Base-by-base conservation (phyloP, 2,797 vertebrate genomes). In the Chromobotia macracanthus region DNA sequence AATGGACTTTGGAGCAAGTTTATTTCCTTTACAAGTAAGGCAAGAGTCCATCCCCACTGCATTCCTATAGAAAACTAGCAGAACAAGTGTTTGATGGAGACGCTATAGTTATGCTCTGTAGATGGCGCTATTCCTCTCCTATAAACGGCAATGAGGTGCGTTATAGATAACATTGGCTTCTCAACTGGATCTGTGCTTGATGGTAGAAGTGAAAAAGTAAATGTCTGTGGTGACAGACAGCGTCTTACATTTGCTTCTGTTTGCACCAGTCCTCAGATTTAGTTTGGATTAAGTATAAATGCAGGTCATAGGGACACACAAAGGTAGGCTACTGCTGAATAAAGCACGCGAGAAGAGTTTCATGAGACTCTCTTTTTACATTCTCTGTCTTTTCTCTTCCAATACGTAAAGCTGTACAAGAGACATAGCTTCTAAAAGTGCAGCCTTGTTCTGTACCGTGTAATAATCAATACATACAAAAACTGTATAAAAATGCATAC, bases 41-140 rank as follows among this genome's bases (percentile, higher is more conserved):
- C 3, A 72, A 56, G 50, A 72, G 61, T 79, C 77, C 41, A 48
- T 53, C 11, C 31, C 58, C 56, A 25, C 58, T 72, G 8, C 50
- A 72, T 48, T 66, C 50, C 23, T 53, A 28, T 51, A 63, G 63
- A 66, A 19, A 50, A 66, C 50, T 58, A 73, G 35, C n/a, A 67
- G 21, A 60, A 48, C 41, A 38, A 73, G 69, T 50, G 23, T 10
- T 15, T 76, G 35, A 35, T 48, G 51, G 28, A 64, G 71, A 73
- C 6, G 7, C 18, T 28, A 18, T 13, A 63, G 63, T 61, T 56
- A 11, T n/a, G 46, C 28, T 38, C 80, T 82, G 64, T 72, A 77
- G 83, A 83, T 80, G 81, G 83, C 60, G 72, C 80, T 85, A 64
- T 78, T 84, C 72, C 70, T 64, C 72, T 70, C 81, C 31, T 31